Percentiles rank a stretch among this genome's conserved stretches.
Conservation (phyloP, 2,888 invertebrate species). For the Aphidius colemani region DNA sequence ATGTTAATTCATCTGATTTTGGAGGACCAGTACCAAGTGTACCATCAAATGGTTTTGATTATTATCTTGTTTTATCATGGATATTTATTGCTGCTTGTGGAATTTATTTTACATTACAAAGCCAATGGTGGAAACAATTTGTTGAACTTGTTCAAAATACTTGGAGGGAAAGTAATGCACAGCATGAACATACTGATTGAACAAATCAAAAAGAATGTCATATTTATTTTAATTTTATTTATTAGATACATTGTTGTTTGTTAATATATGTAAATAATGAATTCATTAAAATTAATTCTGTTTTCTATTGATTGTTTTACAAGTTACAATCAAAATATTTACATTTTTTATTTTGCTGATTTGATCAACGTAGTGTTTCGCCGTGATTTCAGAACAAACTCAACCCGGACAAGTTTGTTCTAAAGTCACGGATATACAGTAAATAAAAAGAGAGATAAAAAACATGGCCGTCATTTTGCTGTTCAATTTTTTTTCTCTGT, state of each 20-base stretch:
- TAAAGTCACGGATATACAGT: no score
- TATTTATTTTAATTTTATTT: slow-evolving; percentile 1
- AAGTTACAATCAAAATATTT: not conserved
- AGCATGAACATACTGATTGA: slow-evolving; percentile 77
- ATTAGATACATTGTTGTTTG: not conserved
- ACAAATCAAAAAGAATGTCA: not conserved
- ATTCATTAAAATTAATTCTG: not conserved
- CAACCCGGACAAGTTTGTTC: no score
- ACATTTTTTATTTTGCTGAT: no score
- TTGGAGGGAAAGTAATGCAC: slow-evolving; percentile 87
- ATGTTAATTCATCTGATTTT: slow-evolving; percentile 77
- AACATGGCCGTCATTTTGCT: not conserved
- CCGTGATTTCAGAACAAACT: no score
- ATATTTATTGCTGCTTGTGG: slow-evolving; percentile 77
- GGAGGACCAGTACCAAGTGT: slow-evolving; percentile 80
- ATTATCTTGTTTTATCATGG: slow-evolving; percentile 84
- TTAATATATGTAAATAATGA: not conserved
- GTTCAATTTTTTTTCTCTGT: not conserved
- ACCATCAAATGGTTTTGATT: slow-evolving; percentile 79
- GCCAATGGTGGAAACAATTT: slow-evolving; percentile 77
- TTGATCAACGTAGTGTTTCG: not conserved
- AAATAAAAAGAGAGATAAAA: not conserved
- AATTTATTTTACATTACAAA: slow-evolving; percentile 76
- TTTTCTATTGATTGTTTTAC: not conserved
- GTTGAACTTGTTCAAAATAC: slow-evolving; percentile 83